These are phyloP conservation scores for Hoplostethus mediterraneus DNA, from an alignment of 2,797 vertebrate species.

Conservation along the genomic window DNA sequence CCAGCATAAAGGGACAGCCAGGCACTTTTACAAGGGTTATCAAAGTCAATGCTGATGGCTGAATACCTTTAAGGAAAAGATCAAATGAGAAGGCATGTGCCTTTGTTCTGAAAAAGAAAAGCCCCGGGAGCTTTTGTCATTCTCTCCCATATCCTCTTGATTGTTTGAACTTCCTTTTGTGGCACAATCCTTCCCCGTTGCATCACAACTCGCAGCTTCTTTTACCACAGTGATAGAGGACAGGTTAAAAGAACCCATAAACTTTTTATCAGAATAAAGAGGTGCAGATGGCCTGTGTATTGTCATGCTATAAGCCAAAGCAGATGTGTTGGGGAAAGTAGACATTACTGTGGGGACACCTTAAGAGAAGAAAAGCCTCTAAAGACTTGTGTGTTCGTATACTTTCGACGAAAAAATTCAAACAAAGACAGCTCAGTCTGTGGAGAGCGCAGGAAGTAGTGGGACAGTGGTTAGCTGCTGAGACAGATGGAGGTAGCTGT, in stretches of 20 bases:
- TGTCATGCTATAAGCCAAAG: conserved; percentile 25
- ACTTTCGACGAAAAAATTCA: conserved; percentile 27
- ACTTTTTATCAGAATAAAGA: conserved; percentile 25
- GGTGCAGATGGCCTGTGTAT: conserved; percentile 37
- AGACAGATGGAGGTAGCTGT: conserved; percentile 50
- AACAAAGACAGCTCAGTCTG: conserved; percentile 27
- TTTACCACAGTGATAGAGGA: background rate
- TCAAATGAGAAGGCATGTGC: conserved; percentile 29
- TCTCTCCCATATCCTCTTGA: conserved; percentile 10
- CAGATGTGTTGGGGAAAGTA: background rate
- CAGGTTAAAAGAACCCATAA: conserved; percentile 20
- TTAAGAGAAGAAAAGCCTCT: conserved; percentile 9
- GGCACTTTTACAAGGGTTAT: conserved; percentile 34
- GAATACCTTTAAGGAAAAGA: conserved; percentile 38
- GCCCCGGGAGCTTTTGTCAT: conserved; percentile 22
- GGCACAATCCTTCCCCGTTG: background rate
- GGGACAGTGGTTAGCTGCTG: conserved; percentile 56
- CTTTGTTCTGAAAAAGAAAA: conserved; percentile 35
- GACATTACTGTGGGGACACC: conserved; percentile 5
- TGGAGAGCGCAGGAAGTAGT: conserved; percentile 35
- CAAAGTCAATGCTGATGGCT: conserved; percentile 51
- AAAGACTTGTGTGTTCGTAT: conserved; percentile 31
- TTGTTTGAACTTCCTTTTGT: conserved; percentile 44
- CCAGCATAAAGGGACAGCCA: conserved; percentile 16
- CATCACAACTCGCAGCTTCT: background rate